Conservation (phyloP, 53 echinoderm and acorn worm species). For the Patiria pectinifera region DNA sequence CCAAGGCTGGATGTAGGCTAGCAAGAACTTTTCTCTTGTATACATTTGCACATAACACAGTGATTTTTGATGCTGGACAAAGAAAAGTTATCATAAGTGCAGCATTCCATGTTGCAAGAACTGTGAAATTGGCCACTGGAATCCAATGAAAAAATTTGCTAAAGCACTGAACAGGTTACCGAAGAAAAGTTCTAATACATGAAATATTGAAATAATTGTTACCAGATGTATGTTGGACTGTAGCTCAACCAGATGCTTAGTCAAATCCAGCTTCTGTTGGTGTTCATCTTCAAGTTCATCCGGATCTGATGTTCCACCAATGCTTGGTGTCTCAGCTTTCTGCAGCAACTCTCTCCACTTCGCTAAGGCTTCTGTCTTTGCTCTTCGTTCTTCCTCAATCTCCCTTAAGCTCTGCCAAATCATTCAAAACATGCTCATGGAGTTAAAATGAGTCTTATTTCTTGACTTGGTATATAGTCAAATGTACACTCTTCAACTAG, state of each 20-base stretch:
- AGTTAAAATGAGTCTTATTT: too few relatives aligned
- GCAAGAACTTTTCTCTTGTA: too few relatives aligned
- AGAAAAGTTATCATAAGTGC: too few relatives aligned
- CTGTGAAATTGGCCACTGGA: too few relatives aligned
- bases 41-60: too few relatives aligned
- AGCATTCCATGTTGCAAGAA: too few relatives aligned
- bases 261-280: slow-evolving; percentile 80
- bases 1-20: too few relatives aligned
- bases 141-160: too few relatives aligned
- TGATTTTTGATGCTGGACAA: too few relatives aligned
- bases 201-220: background rate
- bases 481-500: too few relatives aligned
- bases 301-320: slow-evolving; percentile 79
- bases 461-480: too few relatives aligned
- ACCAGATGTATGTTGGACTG: slow-evolving; percentile 68
- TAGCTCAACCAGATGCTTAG: slow-evolving; percentile 59
- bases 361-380: slow-evolving; percentile 59
- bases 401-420: slow-evolving; percentile 35
- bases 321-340: slow-evolving; percentile 76
- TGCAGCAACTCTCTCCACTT: slow-evolving; percentile 64
- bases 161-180: background rate
- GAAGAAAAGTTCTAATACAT: background rate
- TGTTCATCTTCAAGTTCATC: slow-evolving; percentile 89
- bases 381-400: slow-evolving; percentile 55
- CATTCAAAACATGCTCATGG: too few relatives aligned